A percentile compares a stretch with the other conserved stretches of the same genome.
phyloP scores from a whole-genome alignment of 2,797 vertebrate species.

The Anableps anableps region DNA sequence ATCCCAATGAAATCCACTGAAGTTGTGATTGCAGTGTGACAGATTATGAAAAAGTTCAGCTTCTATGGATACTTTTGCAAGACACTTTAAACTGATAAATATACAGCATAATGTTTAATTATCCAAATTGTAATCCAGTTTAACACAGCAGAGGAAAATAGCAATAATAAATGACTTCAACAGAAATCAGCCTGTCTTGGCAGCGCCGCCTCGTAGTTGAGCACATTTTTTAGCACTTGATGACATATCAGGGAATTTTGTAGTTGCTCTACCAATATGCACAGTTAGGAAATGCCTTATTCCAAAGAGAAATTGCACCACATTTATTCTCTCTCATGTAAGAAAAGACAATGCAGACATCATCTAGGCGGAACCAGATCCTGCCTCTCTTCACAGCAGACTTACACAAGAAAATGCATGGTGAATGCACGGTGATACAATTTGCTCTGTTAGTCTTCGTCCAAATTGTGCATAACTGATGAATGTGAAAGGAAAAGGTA shows the following conservation, averaged over 20 bases:
- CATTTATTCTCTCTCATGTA: constrained; percentile 45
- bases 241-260: constrained; percentile 84
- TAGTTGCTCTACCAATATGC: constrained; percentile 80
- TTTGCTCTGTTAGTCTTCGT: constrained; percentile 81
- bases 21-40: not conserved
- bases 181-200: constrained; percentile 49
- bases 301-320: constrained; percentile 78
- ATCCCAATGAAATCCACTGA: not conserved
- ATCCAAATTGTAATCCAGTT: constrained; percentile 63
- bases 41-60: not conserved
- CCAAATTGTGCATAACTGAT: constrained; percentile 85
- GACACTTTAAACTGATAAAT: constrained; percentile 38
- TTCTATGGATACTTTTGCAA: not conserved
- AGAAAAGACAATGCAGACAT: constrained; percentile 47
- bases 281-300: constrained; percentile 83
- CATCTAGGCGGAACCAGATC: constrained; percentile 42
- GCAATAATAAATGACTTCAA: constrained; percentile 81
- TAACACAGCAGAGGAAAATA: constrained; percentile 75
- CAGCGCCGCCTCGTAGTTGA: constrained; percentile 70
- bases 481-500: constrained; percentile 93
- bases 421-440: constrained; percentile 86
- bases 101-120: constrained; percentile 53
- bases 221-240: constrained; percentile 78
- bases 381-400: constrained; percentile 59
- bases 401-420: constrained; percentile 86